Conservation (phyloP, 2,888 invertebrate species). For the Leptarthrus brevirostris region DNA sequence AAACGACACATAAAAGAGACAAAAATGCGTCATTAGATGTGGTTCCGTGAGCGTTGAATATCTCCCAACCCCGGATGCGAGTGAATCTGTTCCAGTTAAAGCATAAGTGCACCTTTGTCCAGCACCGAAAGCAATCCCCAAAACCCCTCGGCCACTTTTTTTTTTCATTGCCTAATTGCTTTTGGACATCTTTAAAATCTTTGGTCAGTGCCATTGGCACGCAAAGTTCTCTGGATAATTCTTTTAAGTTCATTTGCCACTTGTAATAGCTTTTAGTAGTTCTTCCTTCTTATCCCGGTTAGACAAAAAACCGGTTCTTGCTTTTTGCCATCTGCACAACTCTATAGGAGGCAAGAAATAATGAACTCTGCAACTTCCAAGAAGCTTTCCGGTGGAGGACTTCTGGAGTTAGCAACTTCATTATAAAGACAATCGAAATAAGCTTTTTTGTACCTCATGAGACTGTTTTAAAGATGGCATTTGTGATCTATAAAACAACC, state of each 20-base stretch:
- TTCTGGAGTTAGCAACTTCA: slow-evolving; percentile 25
- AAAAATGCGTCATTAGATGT: slow-evolving; percentile 9
- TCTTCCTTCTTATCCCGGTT: neutral
- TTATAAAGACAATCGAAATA: slow-evolving; percentile 24
- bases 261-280: neutral
- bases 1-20: slow-evolving; percentile 1
- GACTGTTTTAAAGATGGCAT: too few species aligned
- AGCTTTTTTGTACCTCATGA: neutral
- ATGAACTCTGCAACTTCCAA: slow-evolving; percentile 20
- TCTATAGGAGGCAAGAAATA: slow-evolving; percentile 8
- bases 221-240: slow-evolving; percentile 28
- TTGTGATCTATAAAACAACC: too few species aligned
- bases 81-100: neutral
- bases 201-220: slow-evolving; percentile 12
- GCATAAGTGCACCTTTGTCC: too few species aligned
- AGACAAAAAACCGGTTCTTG: neutral
- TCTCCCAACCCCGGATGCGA: neutral
- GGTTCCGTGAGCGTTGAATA: neutral
- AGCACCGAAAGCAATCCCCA: too few species aligned
- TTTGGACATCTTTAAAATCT: slow-evolving; percentile 1
- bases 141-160: too few species aligned
- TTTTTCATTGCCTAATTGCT: slow-evolving; percentile 15
- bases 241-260: slow-evolving; percentile 30
- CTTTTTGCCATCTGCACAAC: too few species aligned
- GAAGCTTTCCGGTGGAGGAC: slow-evolving; percentile 16